Base-by-base conservation (phyloP, 2,888 invertebrate genomes). In the Microctonus hyperodae region DNA sequence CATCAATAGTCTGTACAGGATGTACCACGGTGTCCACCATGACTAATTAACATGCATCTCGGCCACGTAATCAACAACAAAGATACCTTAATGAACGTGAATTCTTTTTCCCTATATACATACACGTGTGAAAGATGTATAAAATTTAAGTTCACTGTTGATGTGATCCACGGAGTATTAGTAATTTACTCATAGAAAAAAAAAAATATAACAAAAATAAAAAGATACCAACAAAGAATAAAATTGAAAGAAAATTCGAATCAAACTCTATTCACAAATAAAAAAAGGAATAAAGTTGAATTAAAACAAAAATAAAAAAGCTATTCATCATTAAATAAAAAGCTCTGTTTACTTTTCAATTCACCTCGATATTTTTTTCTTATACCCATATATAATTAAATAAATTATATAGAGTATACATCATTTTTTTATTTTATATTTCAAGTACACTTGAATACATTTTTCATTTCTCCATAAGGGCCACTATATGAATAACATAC, bases 1-100 rank as follows among this genome's bases (percentile, higher is more conserved):
- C 69, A 71, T 69, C 70, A 74, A 72, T 71, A 71, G 62, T 44
- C 56, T 48, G 61, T 55, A 65, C 67, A 64, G 58, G 55, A 64
- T 64, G 68, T 44, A 64, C 57, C 63, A 58, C 59, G 63, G 55
- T 53, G 64, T 68, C 65, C 64, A 63, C 69, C 64, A 63, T 68
- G 67, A 68, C 68, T 69, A 70, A 72, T 72, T 69, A 72, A 72
- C 72, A 69, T 72, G 67, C 66, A 65, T 67, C 69, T 68, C 58
- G 53, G 53, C 44, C n/a, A 37, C 23, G 50, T 66, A 56, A 62
- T 53, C 40, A 44, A 62, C 48, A 48, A 16, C 35, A 35, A 53
- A 51, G 51, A 37, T 62, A 33, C 31, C 31, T 16, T 53, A 62
- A 62, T 62, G 35, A 62, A 25, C 22, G 25, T 28, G 23, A 25